Base-by-base conservation (phyloP, 2,797 vertebrate species). In the Acipenser ruthenus region DNA sequence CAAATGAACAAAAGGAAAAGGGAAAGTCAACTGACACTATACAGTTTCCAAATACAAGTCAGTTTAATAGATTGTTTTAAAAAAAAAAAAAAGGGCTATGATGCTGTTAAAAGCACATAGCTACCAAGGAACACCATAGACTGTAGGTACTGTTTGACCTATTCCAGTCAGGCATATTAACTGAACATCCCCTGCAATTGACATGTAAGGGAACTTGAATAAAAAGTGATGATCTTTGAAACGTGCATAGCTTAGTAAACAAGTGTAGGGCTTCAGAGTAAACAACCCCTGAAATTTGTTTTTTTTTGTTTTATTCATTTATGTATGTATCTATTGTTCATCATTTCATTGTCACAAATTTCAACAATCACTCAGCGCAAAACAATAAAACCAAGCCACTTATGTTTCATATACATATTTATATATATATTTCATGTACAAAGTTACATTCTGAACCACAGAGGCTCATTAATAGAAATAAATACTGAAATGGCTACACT, bases 381-480 rank as follows among this genome's bases (percentile, higher is more conserved):
- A 77, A 78, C 76, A 75, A 79, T 67, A 77, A 80, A 79, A 64
- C 73, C 80, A 78, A 78, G 60, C 56, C 65, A 71, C 75, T 73
- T 71, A 76, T 77, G 83, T 92, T 92, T 91, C 89, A 93, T 89
- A 90, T 91, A 95, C 88, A 94, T 90, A 92, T 89, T 90, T 92
- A 91, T 92, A 90, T 91, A 90, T 91, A 90, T 89, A 89, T 93
- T 91, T 88, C 90, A 92, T 94, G 88, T 96, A 97, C 93, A 97
- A 95, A 95, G 93, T 93, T 95, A 96, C 94, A 99, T 95, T 97
- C 94, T 81, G 89, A 93, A 95, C 90, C 92, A 88, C 91, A 93
- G 89, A 92, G 89, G 91, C 91, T 95, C 87, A 88, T 90, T 92
- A 86, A 87, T 89, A 88, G 88, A 93, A 97, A 97, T 97, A 99